Evolutionary conservation across 2,888 invertebrate species (phyloP).

Genomic region (Lamproptera curius): DNA sequence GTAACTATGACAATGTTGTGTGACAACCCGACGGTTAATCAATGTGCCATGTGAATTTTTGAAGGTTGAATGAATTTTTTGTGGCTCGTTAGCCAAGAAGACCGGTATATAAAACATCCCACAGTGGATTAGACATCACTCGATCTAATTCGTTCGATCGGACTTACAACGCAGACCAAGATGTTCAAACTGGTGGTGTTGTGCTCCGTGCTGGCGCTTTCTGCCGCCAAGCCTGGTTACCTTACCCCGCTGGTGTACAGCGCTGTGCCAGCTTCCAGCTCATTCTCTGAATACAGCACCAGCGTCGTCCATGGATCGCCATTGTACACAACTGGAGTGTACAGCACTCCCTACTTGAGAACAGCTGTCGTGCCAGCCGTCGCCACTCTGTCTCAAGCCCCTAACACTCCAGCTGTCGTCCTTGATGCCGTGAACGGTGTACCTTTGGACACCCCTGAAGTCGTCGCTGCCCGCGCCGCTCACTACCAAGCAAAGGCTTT

Average conservation of each 20-base stretch:
- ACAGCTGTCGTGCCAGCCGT: conserved; percentile 29
- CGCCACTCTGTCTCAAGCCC: conserved; percentile 45
- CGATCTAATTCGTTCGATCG: conserved; percentile 51
- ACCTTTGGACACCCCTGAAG: conserved; percentile 55
- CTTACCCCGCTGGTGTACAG: conserved; percentile 41
- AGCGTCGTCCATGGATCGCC: conserved; percentile 47
- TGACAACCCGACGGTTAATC: conserved; percentile 34
- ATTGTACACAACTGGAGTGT: conserved; percentile 35
- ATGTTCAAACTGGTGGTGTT: conserved; percentile 79
- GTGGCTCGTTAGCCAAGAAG: conserved; percentile 29
- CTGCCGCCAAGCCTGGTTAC: conserved; percentile 69
- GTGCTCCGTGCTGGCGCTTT: conserved; percentile 78
- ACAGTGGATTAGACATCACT: conserved; percentile 53
- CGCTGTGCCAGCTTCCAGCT: conserved; percentile 34
- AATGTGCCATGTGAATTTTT: conserved; percentile 39
- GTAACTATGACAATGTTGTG: conserved; percentile 14
- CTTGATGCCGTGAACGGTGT: conserved; percentile 64
- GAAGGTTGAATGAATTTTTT: conserved; percentile 47
- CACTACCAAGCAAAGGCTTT: conserved; percentile 69
- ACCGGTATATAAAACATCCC: conserved; percentile 57
- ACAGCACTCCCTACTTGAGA: conserved; percentile 32
- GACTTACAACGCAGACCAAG: conserved; percentile 65
- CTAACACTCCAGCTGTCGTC: conserved; percentile 64
- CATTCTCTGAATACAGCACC: conserved; percentile 42
- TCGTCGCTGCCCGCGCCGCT: conserved; percentile 66